Percentiles rank a stretch among this genome's conserved stretches.
Evolutionary conservation across 2,797 vertebrate genomes (phyloP).

Genomic region (Oceanodroma leucorhoa): DNA sequence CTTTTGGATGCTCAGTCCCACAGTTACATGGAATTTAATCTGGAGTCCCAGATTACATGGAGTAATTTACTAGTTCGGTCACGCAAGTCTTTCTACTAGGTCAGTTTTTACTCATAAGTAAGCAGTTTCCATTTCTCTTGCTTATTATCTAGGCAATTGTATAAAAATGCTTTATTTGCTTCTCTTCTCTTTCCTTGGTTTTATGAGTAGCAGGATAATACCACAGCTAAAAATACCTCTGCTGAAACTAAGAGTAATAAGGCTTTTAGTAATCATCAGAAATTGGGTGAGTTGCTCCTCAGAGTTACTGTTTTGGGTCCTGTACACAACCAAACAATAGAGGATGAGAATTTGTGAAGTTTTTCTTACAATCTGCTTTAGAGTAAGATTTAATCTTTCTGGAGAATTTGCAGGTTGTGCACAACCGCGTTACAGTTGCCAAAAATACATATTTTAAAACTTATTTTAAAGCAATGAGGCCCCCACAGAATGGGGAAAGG

Average conservation of each 20-base stretch:
- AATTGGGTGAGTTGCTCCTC: neutral
- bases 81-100: neutral
- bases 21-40: no score
- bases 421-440: neutral
- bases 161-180: neutral
- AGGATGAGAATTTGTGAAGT: neutral
- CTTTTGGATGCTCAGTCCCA: neutral
- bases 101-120: neutral
- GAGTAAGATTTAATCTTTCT: neutral
- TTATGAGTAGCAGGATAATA: neutral
- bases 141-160: neutral
- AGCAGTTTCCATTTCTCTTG: neutral
- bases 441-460: conserved; percentile 32
- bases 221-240: neutral
- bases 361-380: neutral
- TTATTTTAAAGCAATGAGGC: neutral
- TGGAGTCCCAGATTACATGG: neutral
- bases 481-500: neutral
- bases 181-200: neutral
- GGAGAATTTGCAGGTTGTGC: conserved; percentile 6
- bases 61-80: neutral
- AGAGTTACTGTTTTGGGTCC: neutral
- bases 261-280: neutral
- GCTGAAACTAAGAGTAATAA: neutral
- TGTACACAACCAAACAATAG: neutral